phyloP scores from a whole-genome alignment of 2,113 vertebrate species.

The Panurus biarmicus region DNA sequence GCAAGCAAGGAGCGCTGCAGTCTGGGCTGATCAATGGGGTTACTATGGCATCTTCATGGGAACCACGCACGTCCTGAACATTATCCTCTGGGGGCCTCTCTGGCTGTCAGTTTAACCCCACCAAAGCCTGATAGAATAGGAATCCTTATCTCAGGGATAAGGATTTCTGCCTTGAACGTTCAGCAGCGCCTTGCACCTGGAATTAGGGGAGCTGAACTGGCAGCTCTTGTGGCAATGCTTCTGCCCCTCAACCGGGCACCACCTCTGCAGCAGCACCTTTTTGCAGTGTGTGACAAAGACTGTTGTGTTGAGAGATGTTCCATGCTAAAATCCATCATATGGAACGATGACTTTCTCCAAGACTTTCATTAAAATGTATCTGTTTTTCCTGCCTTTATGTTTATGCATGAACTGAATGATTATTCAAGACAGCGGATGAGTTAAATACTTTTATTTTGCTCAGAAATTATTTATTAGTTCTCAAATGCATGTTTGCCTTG shows the following conservation, averaged over 20 bases:
- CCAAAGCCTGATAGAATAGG: neutral
- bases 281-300: neutral
- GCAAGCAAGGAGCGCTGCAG: neutral
- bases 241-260: neutral
- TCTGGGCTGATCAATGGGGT: neutral
- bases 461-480: constrained; percentile 35
- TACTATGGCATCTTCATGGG: neutral
- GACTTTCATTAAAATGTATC: constrained; percentile 1
- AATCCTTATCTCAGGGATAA: neutral
- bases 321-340: neutral
- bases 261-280: neutral
- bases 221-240: neutral
- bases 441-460: constrained; percentile 14
- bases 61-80: neutral
- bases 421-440: constrained; percentile 11
- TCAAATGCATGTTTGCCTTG: neutral
- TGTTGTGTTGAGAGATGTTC: neutral
- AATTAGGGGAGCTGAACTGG: neutral
- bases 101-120: neutral
- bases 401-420: constrained; percentile 12
- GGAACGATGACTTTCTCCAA: neutral
- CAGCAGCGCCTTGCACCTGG: neutral
- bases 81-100: neutral
- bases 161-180: neutral
- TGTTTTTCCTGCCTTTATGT: neutral